Conservation (phyloP, 2,888 invertebrate species). For the Ceriagrion tenellum region DNA sequence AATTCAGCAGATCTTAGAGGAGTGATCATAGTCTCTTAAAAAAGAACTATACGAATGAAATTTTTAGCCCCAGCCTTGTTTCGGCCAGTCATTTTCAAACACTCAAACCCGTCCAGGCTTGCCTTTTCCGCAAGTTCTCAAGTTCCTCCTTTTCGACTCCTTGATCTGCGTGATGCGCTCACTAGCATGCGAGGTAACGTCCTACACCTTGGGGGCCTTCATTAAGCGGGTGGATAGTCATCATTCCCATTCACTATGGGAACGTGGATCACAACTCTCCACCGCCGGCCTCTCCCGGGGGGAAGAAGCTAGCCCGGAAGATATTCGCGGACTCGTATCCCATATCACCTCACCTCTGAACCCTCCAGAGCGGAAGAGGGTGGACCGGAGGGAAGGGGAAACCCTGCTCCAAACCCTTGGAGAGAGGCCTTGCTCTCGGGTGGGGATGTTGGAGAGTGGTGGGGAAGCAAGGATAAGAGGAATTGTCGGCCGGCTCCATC, state of each 20-base stretch:
- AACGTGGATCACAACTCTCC: background rate
- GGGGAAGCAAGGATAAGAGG: background rate
- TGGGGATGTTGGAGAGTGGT: background rate
- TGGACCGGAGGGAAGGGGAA: background rate
- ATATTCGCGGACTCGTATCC: too few relatives aligned
- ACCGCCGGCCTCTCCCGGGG: background rate
- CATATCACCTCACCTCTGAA: background rate
- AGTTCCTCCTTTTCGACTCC: background rate
- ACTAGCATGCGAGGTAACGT: background rate
- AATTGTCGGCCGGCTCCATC: background rate
- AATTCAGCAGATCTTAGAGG: too few relatives aligned
- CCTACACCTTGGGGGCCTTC: background rate
- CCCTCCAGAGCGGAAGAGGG: background rate
- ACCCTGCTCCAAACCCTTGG: background rate
- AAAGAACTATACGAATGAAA: too few relatives aligned
- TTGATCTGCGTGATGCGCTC: background rate
- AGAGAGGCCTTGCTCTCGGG: background rate
- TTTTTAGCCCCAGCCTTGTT: too few relatives aligned
- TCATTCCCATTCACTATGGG: background rate
- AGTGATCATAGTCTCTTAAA: too few relatives aligned
- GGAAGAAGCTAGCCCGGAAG: background rate
- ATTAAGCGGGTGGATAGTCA: background rate
- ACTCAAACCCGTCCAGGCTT: too few relatives aligned
- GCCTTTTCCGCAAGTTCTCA: too few relatives aligned
- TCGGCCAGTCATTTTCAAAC: too few relatives aligned